phyloP scores from a whole-genome alignment of 2,113 vertebrate species.

The Trichechus manatus region DNA sequence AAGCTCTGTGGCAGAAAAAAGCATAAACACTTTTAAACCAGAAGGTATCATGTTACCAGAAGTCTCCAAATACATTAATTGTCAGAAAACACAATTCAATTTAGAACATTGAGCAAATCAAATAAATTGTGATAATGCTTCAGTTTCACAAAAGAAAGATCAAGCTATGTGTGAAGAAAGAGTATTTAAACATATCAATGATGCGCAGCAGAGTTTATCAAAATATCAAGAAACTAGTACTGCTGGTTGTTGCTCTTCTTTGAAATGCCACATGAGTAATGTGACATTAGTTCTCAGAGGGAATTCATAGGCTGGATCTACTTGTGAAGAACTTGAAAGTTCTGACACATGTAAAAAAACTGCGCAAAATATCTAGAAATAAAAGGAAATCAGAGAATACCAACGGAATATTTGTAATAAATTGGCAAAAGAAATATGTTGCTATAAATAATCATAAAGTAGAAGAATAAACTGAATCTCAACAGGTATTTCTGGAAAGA shows the following conservation, averaged over 20 bases:
- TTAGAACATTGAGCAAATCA: conserved; percentile 65
- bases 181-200: neutral
- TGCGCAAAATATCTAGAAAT: conserved; percentile 15
- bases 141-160: conserved; percentile 59
- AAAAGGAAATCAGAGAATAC: neutral
- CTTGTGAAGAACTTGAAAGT: neutral
- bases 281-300: neutral
- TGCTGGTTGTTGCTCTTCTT: neutral
- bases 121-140: neutral
- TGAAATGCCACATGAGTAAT: neutral
- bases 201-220: neutral
- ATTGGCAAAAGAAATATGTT: conserved; percentile 26
- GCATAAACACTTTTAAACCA: conserved; percentile 21
- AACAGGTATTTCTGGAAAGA: neutral
- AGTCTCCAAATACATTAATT: conserved; percentile 36
- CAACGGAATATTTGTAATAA: neutral
- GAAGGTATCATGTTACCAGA: neutral
- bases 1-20: conserved; percentile 68
- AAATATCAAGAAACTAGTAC: neutral
- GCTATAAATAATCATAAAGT: neutral
- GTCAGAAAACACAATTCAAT: conserved; percentile 36
- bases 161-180: conserved; percentile 29
- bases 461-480: conserved; percentile 14
- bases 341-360: neutral
- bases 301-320: neutral